These are phyloP conservation scores for Leptopilina boulardi DNA, from an alignment of 1,140 invertebrate species.

Conservation along the genomic window DNA sequence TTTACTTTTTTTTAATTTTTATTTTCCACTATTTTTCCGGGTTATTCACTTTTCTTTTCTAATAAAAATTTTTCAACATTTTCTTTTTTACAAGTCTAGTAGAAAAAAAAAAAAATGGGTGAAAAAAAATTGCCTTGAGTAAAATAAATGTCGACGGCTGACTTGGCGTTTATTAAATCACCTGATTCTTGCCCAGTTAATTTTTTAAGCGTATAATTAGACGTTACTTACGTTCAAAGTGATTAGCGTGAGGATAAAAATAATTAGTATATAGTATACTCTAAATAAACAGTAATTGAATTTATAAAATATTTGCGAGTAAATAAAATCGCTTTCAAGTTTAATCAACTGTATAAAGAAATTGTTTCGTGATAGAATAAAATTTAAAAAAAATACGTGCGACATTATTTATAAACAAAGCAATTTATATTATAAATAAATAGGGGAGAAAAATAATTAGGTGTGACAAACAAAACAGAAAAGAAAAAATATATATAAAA, in stretches of 20 bases:
- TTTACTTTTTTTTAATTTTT: no score
- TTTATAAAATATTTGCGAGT: not conserved
- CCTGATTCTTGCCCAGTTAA: slow-evolving; percentile 4
- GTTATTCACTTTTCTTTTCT: not conserved
- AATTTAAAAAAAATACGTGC: no score
- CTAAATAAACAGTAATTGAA: slow-evolving; percentile 7
- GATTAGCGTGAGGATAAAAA: slow-evolving; percentile 13
- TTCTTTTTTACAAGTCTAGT: no score
- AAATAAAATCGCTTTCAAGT: not conserved
- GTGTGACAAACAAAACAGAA: no score
- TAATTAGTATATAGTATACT: not conserved
- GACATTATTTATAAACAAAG: no score
- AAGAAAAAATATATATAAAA: no score
- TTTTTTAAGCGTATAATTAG: slow-evolving; percentile 8
- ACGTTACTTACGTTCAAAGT: slow-evolving; percentile 11
- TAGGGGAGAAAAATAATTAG: no score
- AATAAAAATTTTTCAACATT: not conserved
- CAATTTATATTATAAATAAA: no score
- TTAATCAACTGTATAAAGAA: not conserved
- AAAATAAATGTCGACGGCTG: not conserved
- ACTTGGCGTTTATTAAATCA: slow-evolving; percentile 8
- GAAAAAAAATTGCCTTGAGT: not conserved
- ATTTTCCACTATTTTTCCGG: no score
- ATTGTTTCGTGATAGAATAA: not conserved
- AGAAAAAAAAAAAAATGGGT: no score